phyloP scores from a whole-genome alignment of 2,888 invertebrate genomes.

The Congeria kusceri region DNA sequence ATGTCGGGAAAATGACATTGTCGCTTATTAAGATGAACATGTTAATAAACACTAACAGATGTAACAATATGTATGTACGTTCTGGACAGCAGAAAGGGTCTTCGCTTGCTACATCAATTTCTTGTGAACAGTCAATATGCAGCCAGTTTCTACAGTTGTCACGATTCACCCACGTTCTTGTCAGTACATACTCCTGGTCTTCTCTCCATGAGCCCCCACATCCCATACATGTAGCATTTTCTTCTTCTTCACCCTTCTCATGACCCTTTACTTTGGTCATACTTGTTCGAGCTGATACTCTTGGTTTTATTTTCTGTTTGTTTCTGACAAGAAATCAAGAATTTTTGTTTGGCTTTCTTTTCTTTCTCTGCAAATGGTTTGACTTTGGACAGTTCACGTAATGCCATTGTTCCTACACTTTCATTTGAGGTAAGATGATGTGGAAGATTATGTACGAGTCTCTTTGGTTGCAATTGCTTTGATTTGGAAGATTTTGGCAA shows the following conservation, averaged over 20 bases:
- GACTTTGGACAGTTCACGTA: constrained; percentile 11
- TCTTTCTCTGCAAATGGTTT: constrained; percentile 20
- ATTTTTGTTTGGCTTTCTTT: constrained; percentile 12
- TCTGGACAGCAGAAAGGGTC: constrained; percentile 39
- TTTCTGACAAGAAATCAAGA: background rate
- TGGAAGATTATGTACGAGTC: constrained; percentile 3
- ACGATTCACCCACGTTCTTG: constrained; percentile 34
- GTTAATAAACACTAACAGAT: no score
- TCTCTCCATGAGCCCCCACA: constrained; percentile 35
- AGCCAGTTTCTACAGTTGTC: constrained; percentile 29
- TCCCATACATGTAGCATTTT: constrained; percentile 25
- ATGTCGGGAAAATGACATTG: no score
- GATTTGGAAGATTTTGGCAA: constrained; percentile 12
- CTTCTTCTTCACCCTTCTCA: constrained; percentile 2
- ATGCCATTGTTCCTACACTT: constrained; percentile 16
- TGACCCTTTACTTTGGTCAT: background rate
- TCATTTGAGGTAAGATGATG: constrained; percentile 19
- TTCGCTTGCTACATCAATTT: constrained; percentile 15
- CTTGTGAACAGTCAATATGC: constrained; percentile 17
- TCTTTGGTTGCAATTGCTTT: constrained; percentile 5
- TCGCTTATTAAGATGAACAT: no score
- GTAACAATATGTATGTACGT: constrained; percentile 9
- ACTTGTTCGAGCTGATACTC: background rate
- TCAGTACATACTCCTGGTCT: constrained; percentile 21
- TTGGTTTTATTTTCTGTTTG: background rate